Percentiles rank a stretch among this genome's conserved stretches.
These are phyloP conservation scores for Spinus pinus DNA, from an alignment of 2,797 vertebrate species.

Conservation along the genomic window DNA sequence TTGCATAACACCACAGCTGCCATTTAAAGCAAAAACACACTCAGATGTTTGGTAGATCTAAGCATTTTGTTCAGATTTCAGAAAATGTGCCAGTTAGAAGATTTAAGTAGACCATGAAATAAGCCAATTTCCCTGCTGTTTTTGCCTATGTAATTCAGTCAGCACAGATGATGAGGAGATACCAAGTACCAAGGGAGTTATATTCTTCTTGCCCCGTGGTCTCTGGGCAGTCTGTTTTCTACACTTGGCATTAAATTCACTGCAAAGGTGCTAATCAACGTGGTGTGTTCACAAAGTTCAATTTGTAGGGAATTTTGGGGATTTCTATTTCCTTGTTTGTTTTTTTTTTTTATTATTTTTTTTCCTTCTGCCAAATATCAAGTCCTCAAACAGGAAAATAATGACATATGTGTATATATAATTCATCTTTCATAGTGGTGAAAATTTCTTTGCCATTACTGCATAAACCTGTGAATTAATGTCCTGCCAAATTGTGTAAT, in stretches of 20 bases:
- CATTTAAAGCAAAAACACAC: background rate
- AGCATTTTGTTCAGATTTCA: background rate
- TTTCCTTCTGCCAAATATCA: background rate
- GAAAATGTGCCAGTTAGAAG: background rate
- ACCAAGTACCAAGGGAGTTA: background rate
- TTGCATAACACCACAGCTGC: background rate
- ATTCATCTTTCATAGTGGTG: background rate
- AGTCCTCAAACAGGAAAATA: background rate
- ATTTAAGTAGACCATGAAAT: constrained; percentile 13
- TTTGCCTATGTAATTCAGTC: background rate
- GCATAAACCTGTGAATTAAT: background rate
- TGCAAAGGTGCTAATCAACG: background rate
- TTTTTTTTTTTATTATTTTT: background rate
- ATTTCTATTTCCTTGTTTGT: accelerated
- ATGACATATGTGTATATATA: background rate
- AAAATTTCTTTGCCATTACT: background rate
- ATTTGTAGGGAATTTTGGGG: background rate
- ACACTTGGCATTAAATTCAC: background rate
- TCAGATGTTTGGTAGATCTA: background rate
- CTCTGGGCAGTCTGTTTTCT: background rate
- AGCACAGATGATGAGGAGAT: background rate
- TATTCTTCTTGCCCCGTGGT: background rate
- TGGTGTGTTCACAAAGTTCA: background rate
- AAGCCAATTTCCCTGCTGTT: background rate
- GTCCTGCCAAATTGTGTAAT: background rate